phyloP scores from a whole-genome alignment of 2,797 vertebrate species.

The Bovichtus diacanthus region DNA sequence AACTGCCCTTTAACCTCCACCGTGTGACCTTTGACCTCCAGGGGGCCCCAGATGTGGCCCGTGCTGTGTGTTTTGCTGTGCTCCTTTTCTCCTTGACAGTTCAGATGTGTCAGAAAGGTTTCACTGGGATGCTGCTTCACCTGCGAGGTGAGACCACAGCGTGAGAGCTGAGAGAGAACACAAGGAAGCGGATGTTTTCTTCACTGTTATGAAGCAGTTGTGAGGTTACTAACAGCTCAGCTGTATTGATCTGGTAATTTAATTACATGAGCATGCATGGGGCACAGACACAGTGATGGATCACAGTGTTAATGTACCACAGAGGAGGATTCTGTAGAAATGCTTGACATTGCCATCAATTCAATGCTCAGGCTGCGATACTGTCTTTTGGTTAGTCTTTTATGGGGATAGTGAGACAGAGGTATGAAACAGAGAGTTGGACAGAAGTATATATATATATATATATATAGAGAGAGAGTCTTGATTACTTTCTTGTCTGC shows the following conservation, averaged over 20 bases:
- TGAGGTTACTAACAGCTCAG: slow-evolving; percentile 83
- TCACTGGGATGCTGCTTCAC: slow-evolving; percentile 89
- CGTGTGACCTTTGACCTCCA: slow-evolving; percentile 66
- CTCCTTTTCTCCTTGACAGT: slow-evolving; percentile 60
- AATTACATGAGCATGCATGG: slow-evolving; percentile 84
- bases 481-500: too few relatives aligned
- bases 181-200: slow-evolving; percentile 76
- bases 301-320: slow-evolving; percentile 30
- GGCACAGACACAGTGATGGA: slow-evolving; percentile 44
- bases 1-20: slow-evolving; percentile 83
- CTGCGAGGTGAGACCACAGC: slow-evolving; percentile 74
- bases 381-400: background rate
- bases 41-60: slow-evolving; percentile 62
- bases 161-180: background rate
- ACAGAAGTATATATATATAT: too few relatives aligned
- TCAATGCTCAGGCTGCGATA: background rate
- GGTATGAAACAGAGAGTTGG: slow-evolving; percentile 38
- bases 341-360: background rate
- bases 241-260: slow-evolving; percentile 92
- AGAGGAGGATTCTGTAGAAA: slow-evolving; percentile 4
- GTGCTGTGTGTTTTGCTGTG: slow-evolving; percentile 34
- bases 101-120: slow-evolving; percentile 92
- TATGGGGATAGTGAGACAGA: background rate
- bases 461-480: too few relatives aligned
- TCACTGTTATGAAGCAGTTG: slow-evolving; percentile 83